Percentiles rank a stretch among this genome's conserved stretches.
Conservation (phyloP, 2,113 vertebrate species). For the Dicentrarchus labrax region DNA sequence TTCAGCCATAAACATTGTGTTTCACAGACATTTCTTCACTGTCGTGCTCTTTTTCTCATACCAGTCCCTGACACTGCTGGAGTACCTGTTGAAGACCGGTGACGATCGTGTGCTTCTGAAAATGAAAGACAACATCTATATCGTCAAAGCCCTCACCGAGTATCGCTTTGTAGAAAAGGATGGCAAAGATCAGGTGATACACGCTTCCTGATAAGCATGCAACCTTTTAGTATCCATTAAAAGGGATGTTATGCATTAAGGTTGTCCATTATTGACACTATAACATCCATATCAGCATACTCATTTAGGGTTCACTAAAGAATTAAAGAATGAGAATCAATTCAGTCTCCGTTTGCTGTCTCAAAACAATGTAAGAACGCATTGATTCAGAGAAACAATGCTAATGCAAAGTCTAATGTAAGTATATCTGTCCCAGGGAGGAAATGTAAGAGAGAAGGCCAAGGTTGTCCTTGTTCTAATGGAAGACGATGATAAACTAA, state of each 20-base stretch:
- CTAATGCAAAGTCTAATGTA: neutral
- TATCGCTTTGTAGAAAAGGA: conserved; percentile 93
- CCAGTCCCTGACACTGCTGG: conserved; percentile 91
- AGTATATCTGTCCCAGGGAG: conserved; percentile 77
- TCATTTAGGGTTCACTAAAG: neutral
- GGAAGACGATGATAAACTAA: conserved; percentile 91
- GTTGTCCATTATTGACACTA: neutral
- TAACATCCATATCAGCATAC: neutral
- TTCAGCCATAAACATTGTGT: neutral
- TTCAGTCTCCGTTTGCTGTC: neutral
- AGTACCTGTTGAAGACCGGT: conserved; percentile 93
- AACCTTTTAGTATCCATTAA: conserved; percentile 3
- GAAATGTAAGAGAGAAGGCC: conserved; percentile 92
- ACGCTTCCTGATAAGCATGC: accelerated
- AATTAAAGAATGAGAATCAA: neutral
- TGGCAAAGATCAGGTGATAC: conserved; percentile 90
- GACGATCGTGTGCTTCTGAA: conserved; percentile 91
- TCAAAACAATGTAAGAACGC: neutral
- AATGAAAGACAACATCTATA: conserved; percentile 91
- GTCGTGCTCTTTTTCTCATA: neutral
- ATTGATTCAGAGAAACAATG: no score
- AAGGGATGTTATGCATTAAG: conserved; percentile 4
- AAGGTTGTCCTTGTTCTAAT: conserved; percentile 91
- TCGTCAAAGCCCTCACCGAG: conserved; percentile 91
- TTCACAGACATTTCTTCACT: neutral